Evolutionary conservation across 2,113 vertebrate genomes (phyloP), one percentile per base, ranked within the genome.

Genomic region (Corythornis cristatus): DNA sequence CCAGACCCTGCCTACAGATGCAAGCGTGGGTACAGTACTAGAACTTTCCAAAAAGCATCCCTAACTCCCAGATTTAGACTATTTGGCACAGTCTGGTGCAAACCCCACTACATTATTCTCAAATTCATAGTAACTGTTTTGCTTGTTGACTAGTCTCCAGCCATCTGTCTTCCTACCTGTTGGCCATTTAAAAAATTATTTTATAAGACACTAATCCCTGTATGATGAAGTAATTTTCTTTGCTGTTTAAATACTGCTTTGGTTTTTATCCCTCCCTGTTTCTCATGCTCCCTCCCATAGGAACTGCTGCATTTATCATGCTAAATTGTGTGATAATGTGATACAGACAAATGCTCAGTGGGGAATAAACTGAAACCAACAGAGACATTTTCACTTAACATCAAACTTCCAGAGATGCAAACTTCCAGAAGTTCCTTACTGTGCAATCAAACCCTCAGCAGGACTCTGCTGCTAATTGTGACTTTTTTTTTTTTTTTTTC

Each of bases 391-490:
- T 87, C 81, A 73, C 54, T 76, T 88, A 65, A 89, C 88, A 43
- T 75, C 65, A 88, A 74, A 93, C 53, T 88, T 95, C 33, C 82
- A 93, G 82, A 95, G 81, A 85, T 86, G 68, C 54, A 94, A 90
- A 88, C 58, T 75, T 58, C 48, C 67, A 70, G 46, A 70, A 78
- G 66, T 37, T 88, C 58, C 89, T 87, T 87, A 87, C 83, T 83
- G 64, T 46, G 78, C 42, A 93, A 93, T 95, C 83, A 94, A 83
- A 93, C 31, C 50, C 83, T 67, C 93, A 88, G 93, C 92, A 90
- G 91, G 93, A 89, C 28, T 67, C 83, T 82, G 42, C 83, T 88
- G 61, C 57, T 96, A 96, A 96, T 95, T 96, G 80, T 94, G 92
- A 89, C 86, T 89, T 94, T 92, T 77, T 37, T 37, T 37, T 37